Evolutionary conservation across 2,888 invertebrate genomes (phyloP), one percentile per base, ranked within the genome.

Genomic region (Fissipunctia ypsillon): DNA sequence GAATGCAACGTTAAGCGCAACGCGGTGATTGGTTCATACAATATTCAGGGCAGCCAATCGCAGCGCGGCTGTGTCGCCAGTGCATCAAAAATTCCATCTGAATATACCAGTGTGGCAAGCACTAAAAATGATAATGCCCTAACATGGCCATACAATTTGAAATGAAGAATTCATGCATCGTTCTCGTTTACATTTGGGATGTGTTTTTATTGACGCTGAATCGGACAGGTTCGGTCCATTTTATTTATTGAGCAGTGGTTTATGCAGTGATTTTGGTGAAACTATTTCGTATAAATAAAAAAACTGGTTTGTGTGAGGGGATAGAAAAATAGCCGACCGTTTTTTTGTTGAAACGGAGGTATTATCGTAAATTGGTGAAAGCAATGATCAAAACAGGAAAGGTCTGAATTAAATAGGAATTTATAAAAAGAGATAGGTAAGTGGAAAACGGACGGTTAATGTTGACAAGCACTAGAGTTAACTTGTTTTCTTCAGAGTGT

Each of bases 81-180:
- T 96, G 96, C 96, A 96, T 96, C 96, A 96, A 96, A 96, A 96
- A 96, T 96, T 96, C 96, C 95, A 96, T 96, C 96, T 96, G 96
- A 95, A 95, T 95, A 95, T 95, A 94, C 91, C 94, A 93, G 94
- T 96, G 96, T 96, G 96, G 95, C 94, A 91, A 95, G 96, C 95
- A 96, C 96, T 96, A 96, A 96, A 96, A 96, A 96, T 96, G 96
- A 96, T 96, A 96, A 96, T 96, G 92, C 96, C 94, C 94, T 94
- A 95, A 95, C 95, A 94, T 95, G 94, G 93, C 92, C 90, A 95
- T 95, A 96, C 96, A 95, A 96, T 95, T 96, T 96, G 91, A 91
- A 94, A 96, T 96, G 95, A 96, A 95, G 95, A 93, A 96, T 96
- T 96, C 96, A 96, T 96, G 93, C 93, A 92, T 90, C 90, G 93